phyloP scores from a whole-genome alignment of 2,797 vertebrate species.

The Mus spretus region DNA sequence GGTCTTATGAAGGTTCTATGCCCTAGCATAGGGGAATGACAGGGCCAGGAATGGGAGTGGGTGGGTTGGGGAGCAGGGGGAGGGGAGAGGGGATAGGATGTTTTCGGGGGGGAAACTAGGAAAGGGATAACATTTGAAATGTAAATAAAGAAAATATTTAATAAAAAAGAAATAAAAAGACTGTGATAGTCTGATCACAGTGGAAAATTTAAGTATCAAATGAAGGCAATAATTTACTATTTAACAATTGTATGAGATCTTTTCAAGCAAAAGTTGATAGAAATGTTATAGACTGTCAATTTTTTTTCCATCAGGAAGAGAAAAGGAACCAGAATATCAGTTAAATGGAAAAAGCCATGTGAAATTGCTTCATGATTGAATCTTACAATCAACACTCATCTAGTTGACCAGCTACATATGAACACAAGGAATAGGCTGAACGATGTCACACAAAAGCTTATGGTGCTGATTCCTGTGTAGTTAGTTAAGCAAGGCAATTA shows the following conservation, averaged over 20 bases:
- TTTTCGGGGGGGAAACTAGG: too few relatives aligned
- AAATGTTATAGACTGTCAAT: background rate
- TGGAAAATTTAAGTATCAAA: background rate
- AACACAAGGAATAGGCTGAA: background rate
- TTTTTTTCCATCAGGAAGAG: background rate
- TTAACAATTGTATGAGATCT: background rate
- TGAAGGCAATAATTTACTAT: background rate
- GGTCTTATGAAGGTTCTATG: too few relatives aligned
- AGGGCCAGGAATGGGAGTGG: too few relatives aligned
- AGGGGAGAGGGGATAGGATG: too few relatives aligned
- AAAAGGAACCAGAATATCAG: background rate
- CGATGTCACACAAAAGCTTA: background rate
- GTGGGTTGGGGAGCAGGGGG: too few relatives aligned
- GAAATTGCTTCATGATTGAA: constrained; percentile 8
- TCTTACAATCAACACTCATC: background rate
- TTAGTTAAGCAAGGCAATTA: background rate
- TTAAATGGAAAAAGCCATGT: background rate
- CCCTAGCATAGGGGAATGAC: too few relatives aligned
- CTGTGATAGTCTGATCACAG: background rate
- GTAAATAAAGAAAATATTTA: too few relatives aligned
- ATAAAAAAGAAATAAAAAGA: background rate
- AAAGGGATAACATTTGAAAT: too few relatives aligned
- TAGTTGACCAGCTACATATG: background rate
- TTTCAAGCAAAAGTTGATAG: background rate
- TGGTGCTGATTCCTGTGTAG: background rate